Conservation (phyloP, 2,888 invertebrate species). For the Corythucha ciliata region DNA sequence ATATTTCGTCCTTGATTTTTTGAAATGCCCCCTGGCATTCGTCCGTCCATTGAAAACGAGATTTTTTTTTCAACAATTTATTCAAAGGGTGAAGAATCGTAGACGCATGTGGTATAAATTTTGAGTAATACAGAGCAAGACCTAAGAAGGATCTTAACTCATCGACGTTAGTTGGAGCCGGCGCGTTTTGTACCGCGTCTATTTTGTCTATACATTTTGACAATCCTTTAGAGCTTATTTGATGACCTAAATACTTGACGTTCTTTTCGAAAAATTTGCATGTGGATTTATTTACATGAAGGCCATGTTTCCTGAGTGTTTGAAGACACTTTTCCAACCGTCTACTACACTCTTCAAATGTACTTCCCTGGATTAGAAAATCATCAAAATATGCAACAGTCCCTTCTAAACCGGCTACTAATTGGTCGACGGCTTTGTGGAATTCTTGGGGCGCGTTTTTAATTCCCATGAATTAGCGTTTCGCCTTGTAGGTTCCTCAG, state of each 20-base stretch:
- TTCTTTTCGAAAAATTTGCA: conserved; percentile 29
- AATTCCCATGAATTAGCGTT: conserved; percentile 36
- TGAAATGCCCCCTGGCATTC: conserved; percentile 1
- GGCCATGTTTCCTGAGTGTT: conserved; percentile 23
- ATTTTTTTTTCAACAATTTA: conserved; percentile 32
- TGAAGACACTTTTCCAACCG: conserved; percentile 16
- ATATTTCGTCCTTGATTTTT: conserved; percentile 12
- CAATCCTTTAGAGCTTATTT: conserved; percentile 24
- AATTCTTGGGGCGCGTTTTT: not conserved
- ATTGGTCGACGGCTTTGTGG: not conserved
- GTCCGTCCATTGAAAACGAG: conserved; percentile 26
- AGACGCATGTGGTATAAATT: conserved; percentile 38
- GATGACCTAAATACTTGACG: conserved; percentile 31
- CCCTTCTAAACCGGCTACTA: conserved; percentile 32
- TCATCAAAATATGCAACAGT: conserved; percentile 39
- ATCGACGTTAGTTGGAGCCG: conserved; percentile 33
- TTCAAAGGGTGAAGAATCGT: conserved; percentile 36
- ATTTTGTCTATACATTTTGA: conserved; percentile 27
- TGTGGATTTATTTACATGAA: conserved; percentile 29
- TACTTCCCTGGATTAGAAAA: conserved; percentile 33
- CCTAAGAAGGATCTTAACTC: conserved; percentile 38
- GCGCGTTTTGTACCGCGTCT: conserved; percentile 28
- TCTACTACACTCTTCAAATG: conserved; percentile 25
- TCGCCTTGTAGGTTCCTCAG: conserved; percentile 37
- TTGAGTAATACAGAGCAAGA: conserved; percentile 39